phyloP scores from a whole-genome alignment of 2,797 vertebrate genomes.

The Margarornis squamiger region DNA sequence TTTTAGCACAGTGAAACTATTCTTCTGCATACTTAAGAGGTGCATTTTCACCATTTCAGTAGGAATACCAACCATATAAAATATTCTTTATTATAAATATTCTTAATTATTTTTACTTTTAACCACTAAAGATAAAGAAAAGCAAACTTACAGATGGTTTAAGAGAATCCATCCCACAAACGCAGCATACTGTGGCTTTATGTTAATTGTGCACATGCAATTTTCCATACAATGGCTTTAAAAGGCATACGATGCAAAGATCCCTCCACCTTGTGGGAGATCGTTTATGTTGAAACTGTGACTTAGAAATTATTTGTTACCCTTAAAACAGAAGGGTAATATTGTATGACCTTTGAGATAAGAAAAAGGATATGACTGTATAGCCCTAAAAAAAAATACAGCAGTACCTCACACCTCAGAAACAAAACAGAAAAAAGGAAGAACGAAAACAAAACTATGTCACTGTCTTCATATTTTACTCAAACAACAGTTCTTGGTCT shows the following conservation, averaged over 20 bases:
- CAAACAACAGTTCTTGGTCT: neutral
- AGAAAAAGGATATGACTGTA: neutral
- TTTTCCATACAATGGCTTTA: neutral
- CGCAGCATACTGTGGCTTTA: neutral
- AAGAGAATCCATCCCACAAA: neutral
- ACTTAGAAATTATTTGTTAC: neutral
- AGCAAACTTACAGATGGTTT: neutral
- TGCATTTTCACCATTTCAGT: neutral
- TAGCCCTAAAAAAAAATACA: neutral
- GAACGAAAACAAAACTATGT: neutral
- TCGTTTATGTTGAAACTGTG: neutral
- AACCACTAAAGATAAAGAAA: neutral
- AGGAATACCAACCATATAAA: neutral
- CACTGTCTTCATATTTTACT: neutral
- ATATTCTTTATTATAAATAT: neutral
- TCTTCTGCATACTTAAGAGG: neutral
- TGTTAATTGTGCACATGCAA: neutral
- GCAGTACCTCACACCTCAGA: neutral
- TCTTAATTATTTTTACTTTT: neutral
- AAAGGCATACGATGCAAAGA: neutral
- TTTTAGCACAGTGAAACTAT: neutral
- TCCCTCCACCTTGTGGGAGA: neutral
- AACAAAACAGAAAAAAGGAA: neutral
- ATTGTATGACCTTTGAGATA: neutral
- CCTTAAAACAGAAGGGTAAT: neutral